Conservation (phyloP, 2,888 invertebrate genomes). For the Drosophila melanosoma region DNA sequence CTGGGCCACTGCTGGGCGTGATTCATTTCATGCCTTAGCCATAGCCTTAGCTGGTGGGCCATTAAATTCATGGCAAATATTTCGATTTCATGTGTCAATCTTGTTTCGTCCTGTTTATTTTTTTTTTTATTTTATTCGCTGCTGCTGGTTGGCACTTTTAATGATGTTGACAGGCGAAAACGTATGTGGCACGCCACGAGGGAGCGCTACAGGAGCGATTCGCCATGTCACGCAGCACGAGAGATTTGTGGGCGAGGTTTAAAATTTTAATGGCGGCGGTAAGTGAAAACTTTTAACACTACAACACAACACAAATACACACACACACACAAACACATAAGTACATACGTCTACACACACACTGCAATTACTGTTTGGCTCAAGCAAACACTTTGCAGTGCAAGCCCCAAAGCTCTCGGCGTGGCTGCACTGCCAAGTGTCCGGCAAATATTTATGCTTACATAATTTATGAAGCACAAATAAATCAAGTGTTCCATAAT, state of each 20-base stretch:
- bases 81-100: conserved; percentile 70
- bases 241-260: conserved; percentile 93
- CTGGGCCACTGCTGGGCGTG: conserved; percentile 48
- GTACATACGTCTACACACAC: neutral
- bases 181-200: conserved; percentile 95
- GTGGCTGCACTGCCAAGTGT: conserved; percentile 7
- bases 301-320: conserved; percentile 5
- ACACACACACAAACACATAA: neutral
- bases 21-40: conserved; percentile 58
- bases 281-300: conserved; percentile 82
- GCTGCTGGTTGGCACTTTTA: conserved; percentile 55
- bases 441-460: conserved; percentile 56
- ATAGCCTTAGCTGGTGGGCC: conserved; percentile 23
- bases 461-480: conserved; percentile 67
- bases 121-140: conserved; percentile 7
- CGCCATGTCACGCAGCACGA: conserved; percentile 94
- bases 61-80: conserved; percentile 68
- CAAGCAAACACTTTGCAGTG: conserved; percentile 21
- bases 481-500: conserved; percentile 68
- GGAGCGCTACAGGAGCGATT: conserved; percentile 94
- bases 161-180: conserved; percentile 88
- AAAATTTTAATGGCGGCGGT: conserved; percentile 93
- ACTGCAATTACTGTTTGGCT: conserved; percentile 29
- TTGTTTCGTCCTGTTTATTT: conserved; percentile 40
- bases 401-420: conserved; percentile 4